Evolutionary conservation across 2,888 invertebrate genomes (phyloP).

Genomic region (Plebejus anna): DNA sequence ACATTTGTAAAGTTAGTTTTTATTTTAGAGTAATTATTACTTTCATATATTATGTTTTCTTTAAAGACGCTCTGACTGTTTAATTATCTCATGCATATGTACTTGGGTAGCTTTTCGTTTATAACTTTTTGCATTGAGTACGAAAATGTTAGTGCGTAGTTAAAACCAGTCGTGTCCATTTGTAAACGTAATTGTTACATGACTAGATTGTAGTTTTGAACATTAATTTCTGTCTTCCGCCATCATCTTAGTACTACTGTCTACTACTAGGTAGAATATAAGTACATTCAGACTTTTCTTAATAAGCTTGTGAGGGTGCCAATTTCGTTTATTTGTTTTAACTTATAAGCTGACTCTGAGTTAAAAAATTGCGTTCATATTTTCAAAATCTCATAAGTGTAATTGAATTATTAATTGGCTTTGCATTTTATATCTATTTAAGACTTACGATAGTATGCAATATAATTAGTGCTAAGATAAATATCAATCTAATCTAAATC

Average conservation of each 20-base stretch:
- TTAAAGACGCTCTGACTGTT: background rate
- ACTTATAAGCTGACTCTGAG: no score
- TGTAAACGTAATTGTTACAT: slow-evolving; percentile 29
- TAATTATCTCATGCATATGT: background rate
- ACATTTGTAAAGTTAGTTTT: background rate
- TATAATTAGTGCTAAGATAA: no score
- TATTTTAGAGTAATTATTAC: background rate
- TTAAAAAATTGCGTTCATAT: no score
- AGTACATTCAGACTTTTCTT: background rate
- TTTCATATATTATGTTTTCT: background rate
- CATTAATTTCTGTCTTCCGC: slow-evolving; percentile 2
- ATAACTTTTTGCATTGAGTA: slow-evolving; percentile 4
- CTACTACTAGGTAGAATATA: background rate
- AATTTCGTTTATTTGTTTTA: no score
- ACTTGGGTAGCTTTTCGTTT: slow-evolving; percentile 14
- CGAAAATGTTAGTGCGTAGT: slow-evolving; percentile 34
- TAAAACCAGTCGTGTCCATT: slow-evolving; percentile 34
- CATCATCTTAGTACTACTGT: background rate
- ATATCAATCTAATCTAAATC: no score
- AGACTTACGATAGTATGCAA: no score
- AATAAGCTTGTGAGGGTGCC: background rate
- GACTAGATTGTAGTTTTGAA: slow-evolving; percentile 19
- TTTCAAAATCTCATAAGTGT: no score
- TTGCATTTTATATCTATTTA: no score
- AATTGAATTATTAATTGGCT: no score